phyloP scores from a whole-genome alignment of 2,797 vertebrate species.

The Dendrocincla tyrannina region DNA sequence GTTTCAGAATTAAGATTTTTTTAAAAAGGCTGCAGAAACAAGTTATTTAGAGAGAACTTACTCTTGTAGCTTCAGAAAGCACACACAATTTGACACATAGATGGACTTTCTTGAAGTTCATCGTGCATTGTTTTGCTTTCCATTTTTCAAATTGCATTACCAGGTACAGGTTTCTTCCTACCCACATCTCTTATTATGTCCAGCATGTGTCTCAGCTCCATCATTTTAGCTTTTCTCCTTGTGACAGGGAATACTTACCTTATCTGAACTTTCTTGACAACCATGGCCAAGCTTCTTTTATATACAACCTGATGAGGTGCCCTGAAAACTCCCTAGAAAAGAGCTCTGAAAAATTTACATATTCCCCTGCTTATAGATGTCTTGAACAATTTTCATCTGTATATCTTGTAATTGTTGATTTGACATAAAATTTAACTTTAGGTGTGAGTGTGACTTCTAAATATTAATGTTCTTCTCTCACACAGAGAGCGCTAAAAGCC shows the following conservation, averaged over 20 bases:
- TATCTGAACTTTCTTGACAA: background rate
- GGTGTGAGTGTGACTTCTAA: background rate
- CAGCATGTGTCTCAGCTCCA: background rate
- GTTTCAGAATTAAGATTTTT: background rate
- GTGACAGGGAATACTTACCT: background rate
- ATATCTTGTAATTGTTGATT: background rate
- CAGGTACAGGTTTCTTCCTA: background rate
- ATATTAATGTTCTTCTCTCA: background rate
- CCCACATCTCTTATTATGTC: background rate
- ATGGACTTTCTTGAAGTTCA: rapidly evolving
- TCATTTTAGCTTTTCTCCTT: background rate
- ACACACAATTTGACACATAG: background rate
- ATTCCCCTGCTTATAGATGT: background rate
- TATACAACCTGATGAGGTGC: background rate
- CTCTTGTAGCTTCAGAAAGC: background rate
- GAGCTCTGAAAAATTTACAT: background rate
- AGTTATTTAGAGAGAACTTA: background rate
- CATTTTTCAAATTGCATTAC: background rate
- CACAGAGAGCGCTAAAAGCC: background rate
- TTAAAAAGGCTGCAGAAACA: background rate
- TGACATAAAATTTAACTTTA: background rate
- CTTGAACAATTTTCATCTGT: background rate
- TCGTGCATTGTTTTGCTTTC: background rate
- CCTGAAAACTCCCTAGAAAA: background rate
- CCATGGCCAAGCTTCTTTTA: background rate